Evolutionary conservation across 1,140 invertebrate genomes (phyloP).

Genomic region (Oryctes rhinoceros): DNA sequence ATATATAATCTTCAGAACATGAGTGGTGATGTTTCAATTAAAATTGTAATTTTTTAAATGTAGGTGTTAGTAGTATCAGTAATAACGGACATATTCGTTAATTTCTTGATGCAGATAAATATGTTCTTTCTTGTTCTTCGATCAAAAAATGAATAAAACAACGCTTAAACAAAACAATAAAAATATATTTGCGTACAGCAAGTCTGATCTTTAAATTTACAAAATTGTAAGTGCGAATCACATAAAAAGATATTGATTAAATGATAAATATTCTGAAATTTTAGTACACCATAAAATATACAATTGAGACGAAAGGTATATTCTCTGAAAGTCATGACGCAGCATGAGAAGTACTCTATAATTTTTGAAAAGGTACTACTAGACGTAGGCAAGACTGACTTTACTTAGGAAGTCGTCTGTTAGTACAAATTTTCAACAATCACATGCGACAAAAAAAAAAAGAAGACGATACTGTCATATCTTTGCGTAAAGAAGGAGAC

Average conservation of each 20-base stretch:
- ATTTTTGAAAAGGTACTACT: not conserved
- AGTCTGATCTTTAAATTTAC: constrained; percentile 29
- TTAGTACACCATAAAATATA: not conserved
- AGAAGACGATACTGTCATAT: too few species aligned
- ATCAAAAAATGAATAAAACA: not conserved
- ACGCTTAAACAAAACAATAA: constrained; percentile 16
- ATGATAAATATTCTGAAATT: not conserved
- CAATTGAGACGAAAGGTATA: not conserved
- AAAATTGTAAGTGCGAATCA: constrained; percentile 21
- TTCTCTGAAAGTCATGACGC: not conserved
- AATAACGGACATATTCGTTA: too few species aligned
- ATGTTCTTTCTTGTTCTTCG: too few species aligned
- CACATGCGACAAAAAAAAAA: not conserved
- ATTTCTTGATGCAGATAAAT: too few species aligned
- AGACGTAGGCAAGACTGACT: not conserved
- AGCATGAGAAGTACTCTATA: not conserved
- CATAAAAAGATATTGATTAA: not conserved
- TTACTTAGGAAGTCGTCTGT: not conserved
- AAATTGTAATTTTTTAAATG: too few species aligned
- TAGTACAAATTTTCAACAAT: not conserved
- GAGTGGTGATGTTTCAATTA: constrained; percentile 75
- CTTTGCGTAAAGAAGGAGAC: too few species aligned
- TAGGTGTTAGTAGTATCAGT: too few species aligned
- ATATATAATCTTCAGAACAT: constrained; percentile 77
- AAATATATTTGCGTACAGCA: constrained; percentile 31